phyloP scores from a whole-genome alignment of 2,113 vertebrate genomes.

The Polypterus senegalus region DNA sequence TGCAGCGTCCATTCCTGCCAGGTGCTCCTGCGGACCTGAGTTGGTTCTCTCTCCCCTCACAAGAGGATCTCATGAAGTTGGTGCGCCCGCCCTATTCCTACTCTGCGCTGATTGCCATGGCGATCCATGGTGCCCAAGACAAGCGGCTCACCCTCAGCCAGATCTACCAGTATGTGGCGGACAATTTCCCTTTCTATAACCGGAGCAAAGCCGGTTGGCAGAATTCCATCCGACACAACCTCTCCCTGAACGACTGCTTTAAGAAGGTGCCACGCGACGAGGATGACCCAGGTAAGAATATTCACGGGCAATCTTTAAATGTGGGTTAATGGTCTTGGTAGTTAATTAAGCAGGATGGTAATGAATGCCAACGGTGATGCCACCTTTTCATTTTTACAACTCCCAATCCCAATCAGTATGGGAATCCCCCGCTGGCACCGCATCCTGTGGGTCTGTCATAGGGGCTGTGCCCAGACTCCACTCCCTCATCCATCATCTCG shows the following conservation, averaged over 20 bases:
- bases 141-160: conserved; percentile 88
- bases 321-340: too few relatives aligned
- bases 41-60: conserved; percentile 90
- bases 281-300: conserved; percentile 87
- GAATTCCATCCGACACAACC: conserved; percentile 85
- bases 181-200: conserved; percentile 97
- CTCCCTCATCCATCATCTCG: too few relatives aligned
- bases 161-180: conserved; percentile 96
- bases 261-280: conserved; percentile 95
- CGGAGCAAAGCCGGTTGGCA: conserved; percentile 97
- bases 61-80: conserved; percentile 95
- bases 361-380: too few relatives aligned
- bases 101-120: conserved; percentile 96
- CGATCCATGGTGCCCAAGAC: conserved; percentile 86
- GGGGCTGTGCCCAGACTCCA: too few relatives aligned
- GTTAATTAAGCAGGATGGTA: too few relatives aligned
- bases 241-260: conserved; percentile 90
- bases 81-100: conserved; percentile 94
- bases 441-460: too few relatives aligned
- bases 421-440: too few relatives aligned
- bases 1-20: conserved; percentile 81
- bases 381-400: too few relatives aligned
- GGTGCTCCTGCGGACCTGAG: conserved; percentile 69
- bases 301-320: too few relatives aligned
- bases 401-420: too few relatives aligned